Evolutionary conservation across 2,113 vertebrate species (phyloP).

Genomic region (Bettongia penicillata): DNA sequence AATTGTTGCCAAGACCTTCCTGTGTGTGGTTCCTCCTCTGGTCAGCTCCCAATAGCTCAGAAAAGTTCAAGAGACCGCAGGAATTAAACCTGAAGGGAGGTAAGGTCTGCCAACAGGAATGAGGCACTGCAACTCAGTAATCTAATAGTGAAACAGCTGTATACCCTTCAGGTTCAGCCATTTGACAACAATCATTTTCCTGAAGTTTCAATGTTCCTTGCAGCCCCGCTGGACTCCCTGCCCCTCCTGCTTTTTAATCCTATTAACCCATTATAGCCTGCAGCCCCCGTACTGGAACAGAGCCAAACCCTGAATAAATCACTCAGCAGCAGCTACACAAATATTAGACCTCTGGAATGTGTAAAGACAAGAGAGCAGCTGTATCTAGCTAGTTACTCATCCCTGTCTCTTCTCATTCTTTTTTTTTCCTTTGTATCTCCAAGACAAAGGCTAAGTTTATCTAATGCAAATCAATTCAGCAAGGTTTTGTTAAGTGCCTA

Average conservation of each 20-base stretch:
- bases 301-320: neutral
- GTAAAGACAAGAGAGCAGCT: neutral
- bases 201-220: neutral
- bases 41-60: neutral
- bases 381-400: neutral
- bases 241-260: neutral
- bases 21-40: neutral
- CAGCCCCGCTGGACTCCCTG: rapidly evolving
- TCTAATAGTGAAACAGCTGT: neutral
- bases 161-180: neutral
- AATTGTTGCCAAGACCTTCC: neutral
- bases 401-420: neutral
- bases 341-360: neutral
- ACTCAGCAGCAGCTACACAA: neutral
- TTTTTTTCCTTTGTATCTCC: neutral
- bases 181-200: neutral
- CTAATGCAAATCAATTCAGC: neutral
- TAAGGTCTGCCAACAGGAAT: neutral
- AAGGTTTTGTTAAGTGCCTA: neutral
- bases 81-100: neutral
- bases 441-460: neutral
- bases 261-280: neutral
- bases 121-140: neutral
- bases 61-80: neutral
- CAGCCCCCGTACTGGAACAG: neutral